Evolutionary conservation across 2,888 invertebrate species (phyloP), one percentile per base, ranked within the genome.

Genomic region (Coremacera marginata): DNA sequence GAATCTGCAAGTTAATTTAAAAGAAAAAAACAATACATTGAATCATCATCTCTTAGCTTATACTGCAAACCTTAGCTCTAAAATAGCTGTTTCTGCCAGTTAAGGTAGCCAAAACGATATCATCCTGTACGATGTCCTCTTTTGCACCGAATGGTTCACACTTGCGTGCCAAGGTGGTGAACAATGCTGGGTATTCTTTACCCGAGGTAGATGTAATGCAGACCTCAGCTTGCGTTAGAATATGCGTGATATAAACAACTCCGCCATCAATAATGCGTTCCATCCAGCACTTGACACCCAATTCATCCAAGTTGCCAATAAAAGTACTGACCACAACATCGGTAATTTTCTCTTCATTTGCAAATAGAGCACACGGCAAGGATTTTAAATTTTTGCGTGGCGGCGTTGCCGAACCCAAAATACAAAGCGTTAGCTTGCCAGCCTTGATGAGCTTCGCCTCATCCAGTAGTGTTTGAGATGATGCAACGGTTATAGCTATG

Each of bases 291-390:
- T 80, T 79, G 5, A 81, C 31, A 1, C 74, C 77, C 11, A 83
- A 70, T 3, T 81, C 80, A 7, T 70, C 70, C 1, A 81, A 34
- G 7, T 74, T 79, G 22, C 82, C 82, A 7, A 72, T 74, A 31
- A 82, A 84, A 70, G 79, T 80, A 0, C 80, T 81, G 0, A 79
- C 81, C 7, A 79, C 71, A 0, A 81, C 80, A 72, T 82, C 82
- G 2, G 81, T 76, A 25, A 83, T 76, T 75, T 82, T 82, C 0
- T 71, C 67, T 0, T 77, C 52, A 25, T 79, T 79, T 31, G 60
- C 79, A 8, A 73, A 77, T 14, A 82, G 60, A 3, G 75, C 37
- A 60, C 81, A 81, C 5, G 65, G 68, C 22, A 81, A 65, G 2
- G 52, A 52, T 19, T 79, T 72, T 3, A 68, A 31, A 76, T 79